Percentiles rank a stretch among this genome's conserved stretches.
Evolutionary conservation across 2,888 invertebrate genomes (phyloP).

Genomic region (Athalia cordata): DNA sequence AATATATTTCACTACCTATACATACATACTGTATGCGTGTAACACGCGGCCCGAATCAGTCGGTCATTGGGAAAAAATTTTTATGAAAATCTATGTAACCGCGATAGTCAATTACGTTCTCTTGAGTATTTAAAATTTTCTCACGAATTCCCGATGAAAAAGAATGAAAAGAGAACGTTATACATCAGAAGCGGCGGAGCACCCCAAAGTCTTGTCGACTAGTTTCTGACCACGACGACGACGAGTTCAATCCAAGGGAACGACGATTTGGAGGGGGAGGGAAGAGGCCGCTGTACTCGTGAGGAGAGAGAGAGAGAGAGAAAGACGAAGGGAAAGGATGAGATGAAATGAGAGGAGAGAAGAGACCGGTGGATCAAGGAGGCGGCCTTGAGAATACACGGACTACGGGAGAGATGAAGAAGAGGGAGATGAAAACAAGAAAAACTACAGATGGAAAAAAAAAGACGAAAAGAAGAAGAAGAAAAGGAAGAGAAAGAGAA

Average conservation of each 20-base stretch:
- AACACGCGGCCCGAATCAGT: too few species aligned
- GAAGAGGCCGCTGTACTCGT: slow-evolving; percentile 33
- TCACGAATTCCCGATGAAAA: too few species aligned
- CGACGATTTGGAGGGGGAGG: slow-evolving; percentile 46
- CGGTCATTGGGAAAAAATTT: too few species aligned
- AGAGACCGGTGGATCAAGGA: slow-evolving; percentile 60
- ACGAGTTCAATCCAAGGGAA: slow-evolving; percentile 17
- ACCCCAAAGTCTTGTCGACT: slow-evolving; percentile 21
- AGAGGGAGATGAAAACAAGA: slow-evolving; percentile 48
- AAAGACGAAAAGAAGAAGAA: neutral
- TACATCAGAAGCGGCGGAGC: neutral
- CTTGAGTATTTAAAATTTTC: too few species aligned
- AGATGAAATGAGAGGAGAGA: neutral
- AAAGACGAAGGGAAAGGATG: neutral
- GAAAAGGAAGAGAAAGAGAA: neutral
- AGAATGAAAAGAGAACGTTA: too few species aligned
- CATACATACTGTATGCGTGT: neutral
- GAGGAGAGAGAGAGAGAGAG: slow-evolving; percentile 1
- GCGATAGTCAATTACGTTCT: too few species aligned
- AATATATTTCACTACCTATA: neutral
- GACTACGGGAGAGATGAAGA: slow-evolving; percentile 58
- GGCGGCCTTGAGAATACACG: slow-evolving; percentile 72
- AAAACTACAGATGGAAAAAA: slow-evolving; percentile 41
- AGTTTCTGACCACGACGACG: slow-evolving; percentile 24
- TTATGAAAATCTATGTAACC: too few species aligned